Conservation (phyloP, 2,888 invertebrate genomes). For the Lucinisca nassula region DNA sequence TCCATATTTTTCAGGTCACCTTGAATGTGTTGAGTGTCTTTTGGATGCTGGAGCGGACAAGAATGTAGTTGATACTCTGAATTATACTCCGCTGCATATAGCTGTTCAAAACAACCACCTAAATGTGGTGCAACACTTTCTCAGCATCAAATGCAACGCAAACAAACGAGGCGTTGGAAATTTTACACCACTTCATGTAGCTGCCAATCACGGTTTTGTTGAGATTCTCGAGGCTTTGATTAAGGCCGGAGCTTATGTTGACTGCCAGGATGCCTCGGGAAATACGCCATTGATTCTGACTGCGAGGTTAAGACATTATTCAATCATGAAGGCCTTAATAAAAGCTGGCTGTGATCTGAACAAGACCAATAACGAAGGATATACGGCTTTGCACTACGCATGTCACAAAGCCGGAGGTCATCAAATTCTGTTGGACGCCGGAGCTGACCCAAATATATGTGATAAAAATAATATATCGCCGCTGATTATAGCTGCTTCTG, state of each 20-base stretch:
- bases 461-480: slow-evolving; percentile 85
- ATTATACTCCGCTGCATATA: slow-evolving; percentile 73
- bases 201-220: slow-evolving; percentile 75
- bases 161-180: slow-evolving; percentile 61
- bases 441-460: slow-evolving; percentile 81
- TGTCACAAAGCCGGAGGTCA: slow-evolving; percentile 82
- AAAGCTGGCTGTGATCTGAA: slow-evolving; percentile 77
- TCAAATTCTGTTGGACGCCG: slow-evolving; percentile 80
- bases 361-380: slow-evolving; percentile 85
- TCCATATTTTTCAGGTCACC: slow-evolving; percentile 58
- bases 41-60: slow-evolving; percentile 71
- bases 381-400: slow-evolving; percentile 89
- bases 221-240: slow-evolving; percentile 76
- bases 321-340: slow-evolving; percentile 69
- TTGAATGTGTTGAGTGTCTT: slow-evolving; percentile 74
- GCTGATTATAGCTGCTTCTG: slow-evolving; percentile 84
- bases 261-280: slow-evolving; percentile 75
- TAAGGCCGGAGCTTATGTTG: slow-evolving; percentile 73
- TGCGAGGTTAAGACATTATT: slow-evolving; percentile 73
- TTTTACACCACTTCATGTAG: slow-evolving; percentile 78
- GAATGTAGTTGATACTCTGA: slow-evolving; percentile 63
- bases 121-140: slow-evolving; percentile 59
- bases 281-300: slow-evolving; percentile 84
- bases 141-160: slow-evolving; percentile 62
- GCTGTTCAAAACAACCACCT: slow-evolving; percentile 70